Base-by-base conservation (phyloP, 2,113 vertebrate species). In the Albula goreensis region DNA sequence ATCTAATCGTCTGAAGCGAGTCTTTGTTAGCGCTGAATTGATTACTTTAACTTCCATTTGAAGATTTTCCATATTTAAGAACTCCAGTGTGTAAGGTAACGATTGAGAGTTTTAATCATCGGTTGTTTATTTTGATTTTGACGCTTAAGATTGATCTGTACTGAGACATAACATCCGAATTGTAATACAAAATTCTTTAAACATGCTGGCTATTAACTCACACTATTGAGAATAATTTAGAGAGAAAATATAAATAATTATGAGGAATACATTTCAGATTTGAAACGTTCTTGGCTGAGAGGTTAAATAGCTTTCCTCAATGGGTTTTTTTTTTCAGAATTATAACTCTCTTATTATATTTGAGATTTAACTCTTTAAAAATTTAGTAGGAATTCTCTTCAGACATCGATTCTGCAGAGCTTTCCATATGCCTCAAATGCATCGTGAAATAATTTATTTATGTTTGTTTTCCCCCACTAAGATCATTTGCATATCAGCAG, bases 41-140 rank as follows among this genome's bases (percentile, higher is more conserved):
- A 83, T 63, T 49, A 49, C 9, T 50, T 53, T 51, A 70, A 91
- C 86, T 86, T 89, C 90, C 91, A 95, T 93, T 93, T 93, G 88
- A 92, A 91, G 89, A 89, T 89, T 91, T 91, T 94, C 93, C 91
- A 91, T 91, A 90, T 93, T 88, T 81, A 87, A 91, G 90, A 88
- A 93, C 86, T 93, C 89, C 91, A 89, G 90, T 88, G 89, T 93
- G 81, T 11, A 22, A 19, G 66, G 51, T 31, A 51, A 25, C 57
- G 70, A 82, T 82, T 78, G 95, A 94, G 93, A 93, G 93, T 89
- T 90, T 91, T 84, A 85, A 89, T 83, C 89, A 88, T 93, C 92
- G 90, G 88, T 89, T 90, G 90, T 91, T 91, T 88, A 94, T 93
- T 94, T 94, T 89, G 91, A 94, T 94, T 94, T 94, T 93, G 91